Conservation (phyloP, 2,888 invertebrate genomes). For the Pheosia gnoma region DNA sequence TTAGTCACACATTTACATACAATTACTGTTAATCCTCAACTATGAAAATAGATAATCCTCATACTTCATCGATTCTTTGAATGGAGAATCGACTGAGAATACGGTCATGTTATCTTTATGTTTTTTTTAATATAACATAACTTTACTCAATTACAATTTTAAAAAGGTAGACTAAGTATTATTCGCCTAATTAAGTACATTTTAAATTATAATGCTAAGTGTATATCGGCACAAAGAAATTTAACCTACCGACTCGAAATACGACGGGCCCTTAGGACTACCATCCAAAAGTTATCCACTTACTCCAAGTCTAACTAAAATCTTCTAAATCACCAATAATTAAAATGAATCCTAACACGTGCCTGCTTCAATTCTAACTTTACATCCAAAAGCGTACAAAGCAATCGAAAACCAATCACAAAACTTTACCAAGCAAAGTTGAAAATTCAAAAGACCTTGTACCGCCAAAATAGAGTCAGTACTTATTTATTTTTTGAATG, state of each 20-base stretch:
- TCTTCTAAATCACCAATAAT: neutral
- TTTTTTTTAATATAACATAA: too few relatives aligned
- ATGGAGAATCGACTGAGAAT: too few relatives aligned
- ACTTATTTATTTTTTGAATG: constrained; percentile 26
- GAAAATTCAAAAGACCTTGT: constrained; percentile 10
- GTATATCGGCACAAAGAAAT: too few relatives aligned
- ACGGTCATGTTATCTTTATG: too few relatives aligned
- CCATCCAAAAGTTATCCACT: neutral
- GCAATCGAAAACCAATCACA: constrained; percentile 2
- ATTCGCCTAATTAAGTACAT: too few relatives aligned
- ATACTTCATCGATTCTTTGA: too few relatives aligned
- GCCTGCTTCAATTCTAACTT: neutral
- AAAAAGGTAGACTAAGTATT: too few relatives aligned
- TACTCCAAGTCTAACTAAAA: neutral
- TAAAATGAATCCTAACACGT: neutral
- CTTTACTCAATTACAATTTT: too few relatives aligned
- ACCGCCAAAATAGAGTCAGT: constrained; percentile 16
- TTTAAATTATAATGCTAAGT: too few relatives aligned
- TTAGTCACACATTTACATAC: constrained; percentile 21
- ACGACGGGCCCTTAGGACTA: too few relatives aligned
- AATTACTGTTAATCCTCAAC: constrained; percentile 11
- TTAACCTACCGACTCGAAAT: too few relatives aligned
- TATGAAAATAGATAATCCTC: neutral
- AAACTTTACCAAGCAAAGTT: constrained; percentile 5
- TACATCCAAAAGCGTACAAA: constrained; percentile 2